These are phyloP conservation scores for Cebuella pygmaea DNA, from an alignment of 2,797 vertebrate species.

Conservation along the genomic window DNA sequence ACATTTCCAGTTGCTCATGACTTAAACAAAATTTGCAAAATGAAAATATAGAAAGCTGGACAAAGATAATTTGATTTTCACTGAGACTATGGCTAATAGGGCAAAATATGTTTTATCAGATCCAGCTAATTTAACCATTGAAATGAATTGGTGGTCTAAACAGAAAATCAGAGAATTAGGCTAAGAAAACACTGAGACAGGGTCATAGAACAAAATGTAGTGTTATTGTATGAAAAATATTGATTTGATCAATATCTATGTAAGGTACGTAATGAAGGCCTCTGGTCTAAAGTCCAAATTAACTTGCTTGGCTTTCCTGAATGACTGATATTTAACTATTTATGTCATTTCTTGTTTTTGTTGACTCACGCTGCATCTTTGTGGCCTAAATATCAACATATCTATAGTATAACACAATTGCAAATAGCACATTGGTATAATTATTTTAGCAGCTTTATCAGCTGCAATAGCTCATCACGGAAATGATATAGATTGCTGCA, in stretches of 20 bases:
- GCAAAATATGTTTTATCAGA: background rate
- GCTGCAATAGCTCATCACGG: background rate
- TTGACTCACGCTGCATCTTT: background rate
- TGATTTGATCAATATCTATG: background rate
- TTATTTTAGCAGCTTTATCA: constrained; percentile 4
- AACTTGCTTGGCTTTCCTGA: background rate
- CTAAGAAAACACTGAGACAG: background rate
- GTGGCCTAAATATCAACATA: background rate
- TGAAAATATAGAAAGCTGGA: background rate
- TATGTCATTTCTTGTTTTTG: background rate
- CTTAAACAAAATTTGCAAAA: constrained; percentile 17
- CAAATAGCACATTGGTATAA: background rate
- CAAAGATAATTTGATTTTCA: background rate
- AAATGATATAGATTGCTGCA: background rate
- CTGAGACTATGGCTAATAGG: background rate
- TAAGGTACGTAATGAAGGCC: background rate
- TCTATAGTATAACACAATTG: background rate
- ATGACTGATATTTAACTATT: background rate
- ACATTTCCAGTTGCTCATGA: background rate
- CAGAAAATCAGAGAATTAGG: background rate
- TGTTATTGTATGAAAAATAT: background rate
- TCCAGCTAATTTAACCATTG: background rate
- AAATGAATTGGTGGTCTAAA: background rate
- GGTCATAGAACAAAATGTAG: background rate
- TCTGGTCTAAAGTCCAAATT: background rate